Evolutionary conservation across 2,888 invertebrate genomes (phyloP).

Genomic region (Lithosia quadra): DNA sequence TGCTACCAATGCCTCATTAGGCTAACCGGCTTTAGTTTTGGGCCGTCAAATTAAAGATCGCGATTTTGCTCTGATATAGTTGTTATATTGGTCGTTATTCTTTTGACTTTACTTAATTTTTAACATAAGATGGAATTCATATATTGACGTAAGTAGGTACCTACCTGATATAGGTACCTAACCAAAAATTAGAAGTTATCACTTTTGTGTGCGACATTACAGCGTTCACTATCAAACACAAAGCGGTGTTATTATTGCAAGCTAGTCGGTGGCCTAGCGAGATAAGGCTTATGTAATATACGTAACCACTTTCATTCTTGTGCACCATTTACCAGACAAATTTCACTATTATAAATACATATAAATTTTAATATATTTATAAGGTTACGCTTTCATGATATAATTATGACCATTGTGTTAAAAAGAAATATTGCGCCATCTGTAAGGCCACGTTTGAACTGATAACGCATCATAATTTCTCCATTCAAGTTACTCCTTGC

Average conservation of each 20-base stretch:
- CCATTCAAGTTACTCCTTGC: no score
- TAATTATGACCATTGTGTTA: not conserved
- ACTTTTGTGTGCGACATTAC: conserved; percentile 31
- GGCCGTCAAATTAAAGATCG: not conserved
- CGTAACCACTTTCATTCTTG: conserved; percentile 50
- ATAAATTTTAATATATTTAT: conserved; percentile 21
- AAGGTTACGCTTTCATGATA: conserved; percentile 3
- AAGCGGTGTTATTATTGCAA: conserved; percentile 45
- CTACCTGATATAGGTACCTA: no score
- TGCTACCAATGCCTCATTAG: no score
- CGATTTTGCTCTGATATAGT: no score
- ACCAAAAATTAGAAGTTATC: not conserved
- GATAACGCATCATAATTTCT: not conserved
- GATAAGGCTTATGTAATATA: conserved; percentile 51
- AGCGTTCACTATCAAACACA: conserved; percentile 47
- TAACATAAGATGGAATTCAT: not conserved
- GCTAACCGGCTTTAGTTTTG: no score
- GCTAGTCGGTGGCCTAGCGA: conserved; percentile 39
- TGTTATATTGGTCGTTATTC: no score
- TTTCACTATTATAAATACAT: conserved; percentile 38
- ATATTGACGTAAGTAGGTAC: no score
- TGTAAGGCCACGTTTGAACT: not conserved
- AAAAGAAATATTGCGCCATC: not conserved
- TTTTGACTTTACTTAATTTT: not conserved
- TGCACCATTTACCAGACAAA: conserved; percentile 18